Evolutionary conservation across 1,140 invertebrate species (phyloP).

Genomic region (Lethrus apterus): DNA sequence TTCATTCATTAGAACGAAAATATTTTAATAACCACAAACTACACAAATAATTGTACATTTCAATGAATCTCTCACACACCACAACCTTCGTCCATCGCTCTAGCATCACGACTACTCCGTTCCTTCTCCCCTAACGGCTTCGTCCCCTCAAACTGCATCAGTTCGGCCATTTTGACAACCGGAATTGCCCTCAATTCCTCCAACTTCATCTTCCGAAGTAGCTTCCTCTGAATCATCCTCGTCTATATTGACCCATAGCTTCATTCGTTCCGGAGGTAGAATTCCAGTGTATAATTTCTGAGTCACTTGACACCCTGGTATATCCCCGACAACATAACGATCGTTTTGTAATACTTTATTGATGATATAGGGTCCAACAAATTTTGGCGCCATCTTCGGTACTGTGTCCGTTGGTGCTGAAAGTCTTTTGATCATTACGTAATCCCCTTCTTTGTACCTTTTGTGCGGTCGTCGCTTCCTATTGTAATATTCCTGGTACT

Average conservation of each 20-base stretch:
- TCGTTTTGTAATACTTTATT: conserved; percentile 8
- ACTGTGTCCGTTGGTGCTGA: neutral
- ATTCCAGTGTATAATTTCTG: neutral
- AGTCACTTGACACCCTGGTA: conserved; percentile 1
- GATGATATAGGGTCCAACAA: conserved; percentile 3
- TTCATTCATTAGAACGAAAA: too few relatives aligned
- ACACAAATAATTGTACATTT: too few relatives aligned
- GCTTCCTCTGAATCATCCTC: too few relatives aligned
- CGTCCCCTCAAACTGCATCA: too few relatives aligned
- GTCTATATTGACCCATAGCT: conserved; percentile 1
- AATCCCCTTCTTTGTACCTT: neutral
- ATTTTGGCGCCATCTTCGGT: neutral
- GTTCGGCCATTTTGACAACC: too few relatives aligned
- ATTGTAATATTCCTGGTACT: neutral
- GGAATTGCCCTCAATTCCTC: too few relatives aligned
- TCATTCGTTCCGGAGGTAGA: conserved; percentile 1
- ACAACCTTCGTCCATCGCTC: too few relatives aligned
- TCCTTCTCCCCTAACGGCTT: too few relatives aligned
- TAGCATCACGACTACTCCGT: too few relatives aligned
- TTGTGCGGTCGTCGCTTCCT: neutral
- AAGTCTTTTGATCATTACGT: neutral
- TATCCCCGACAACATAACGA: neutral
- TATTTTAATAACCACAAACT: too few relatives aligned
- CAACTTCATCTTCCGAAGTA: too few relatives aligned
- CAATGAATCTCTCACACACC: too few relatives aligned